A percentile compares a stretch with the other conserved stretches of the same genome.
phyloP scores from a whole-genome alignment of 1,140 invertebrate species.

The Dendroctonus ponderosae region DNA sequence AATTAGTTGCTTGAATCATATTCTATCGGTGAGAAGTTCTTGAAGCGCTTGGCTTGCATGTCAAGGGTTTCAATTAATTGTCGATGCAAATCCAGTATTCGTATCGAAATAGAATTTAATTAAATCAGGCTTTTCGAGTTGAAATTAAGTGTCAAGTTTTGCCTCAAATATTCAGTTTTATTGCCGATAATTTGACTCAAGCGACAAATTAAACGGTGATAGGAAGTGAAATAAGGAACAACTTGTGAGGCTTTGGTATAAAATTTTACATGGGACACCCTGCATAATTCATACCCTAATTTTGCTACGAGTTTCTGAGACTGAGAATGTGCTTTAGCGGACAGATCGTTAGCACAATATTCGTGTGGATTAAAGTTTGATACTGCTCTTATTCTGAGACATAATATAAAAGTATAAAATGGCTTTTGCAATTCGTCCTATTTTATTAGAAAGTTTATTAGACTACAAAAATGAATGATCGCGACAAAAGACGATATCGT shows the following conservation, averaged over 20 bases:
- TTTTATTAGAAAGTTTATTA: slow-evolving; percentile 21
- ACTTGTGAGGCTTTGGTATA: slow-evolving; percentile 6
- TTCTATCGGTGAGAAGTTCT: too few relatives aligned
- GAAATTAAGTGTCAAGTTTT: too few relatives aligned
- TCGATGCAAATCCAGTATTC: too few relatives aligned
- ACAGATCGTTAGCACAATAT: background rate
- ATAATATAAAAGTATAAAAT: slow-evolving; percentile 29
- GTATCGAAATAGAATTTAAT: too few relatives aligned
- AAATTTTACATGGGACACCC: slow-evolving; percentile 25
- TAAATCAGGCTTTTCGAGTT: too few relatives aligned
- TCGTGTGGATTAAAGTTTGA: slow-evolving; percentile 8
- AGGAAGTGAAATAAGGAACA: background rate
- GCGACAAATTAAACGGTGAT: too few relatives aligned
- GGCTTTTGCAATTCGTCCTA: slow-evolving; percentile 27
- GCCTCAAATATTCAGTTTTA: too few relatives aligned
- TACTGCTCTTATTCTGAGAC: slow-evolving; percentile 17
- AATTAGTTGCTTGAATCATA: too few relatives aligned
- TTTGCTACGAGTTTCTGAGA: background rate
- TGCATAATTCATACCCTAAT: slow-evolving; percentile 16
- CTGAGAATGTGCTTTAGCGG: too few relatives aligned
- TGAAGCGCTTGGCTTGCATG: too few relatives aligned
- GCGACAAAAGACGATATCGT: slow-evolving; percentile 21
- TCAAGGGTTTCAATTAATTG: too few relatives aligned
- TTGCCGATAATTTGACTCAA: too few relatives aligned
- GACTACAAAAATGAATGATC: slow-evolving; percentile 27